phyloP scores from a whole-genome alignment of 2,888 invertebrate genomes.

The Meiosimyza platycephala region DNA sequence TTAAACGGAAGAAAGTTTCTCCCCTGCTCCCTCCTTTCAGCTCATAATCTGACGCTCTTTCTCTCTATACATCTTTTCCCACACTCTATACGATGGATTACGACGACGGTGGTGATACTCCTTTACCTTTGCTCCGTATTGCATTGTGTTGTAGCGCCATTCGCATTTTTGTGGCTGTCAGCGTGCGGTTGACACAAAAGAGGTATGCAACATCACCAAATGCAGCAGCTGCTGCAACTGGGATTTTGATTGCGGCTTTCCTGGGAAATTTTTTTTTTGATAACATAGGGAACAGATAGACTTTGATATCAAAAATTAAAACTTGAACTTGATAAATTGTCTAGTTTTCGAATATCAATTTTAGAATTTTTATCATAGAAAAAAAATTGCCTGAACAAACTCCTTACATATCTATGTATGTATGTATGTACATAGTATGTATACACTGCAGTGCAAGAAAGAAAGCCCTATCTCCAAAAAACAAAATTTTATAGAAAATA shows the following conservation, averaged over 20 bases:
- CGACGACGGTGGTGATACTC: neutral
- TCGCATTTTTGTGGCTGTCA: conserved; percentile 1
- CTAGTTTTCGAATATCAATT: no score
- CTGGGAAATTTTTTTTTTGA: no score
- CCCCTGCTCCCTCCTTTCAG: conserved; percentile 3
- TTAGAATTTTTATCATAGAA: no score
- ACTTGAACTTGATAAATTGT: no score
- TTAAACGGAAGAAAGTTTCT: conserved; percentile 35
- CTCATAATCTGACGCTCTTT: neutral
- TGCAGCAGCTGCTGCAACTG: neutral
- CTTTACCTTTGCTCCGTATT: neutral
- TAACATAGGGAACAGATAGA: no score
- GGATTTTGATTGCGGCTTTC: neutral
- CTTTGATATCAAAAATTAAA: no score
- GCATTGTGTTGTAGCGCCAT: neutral
- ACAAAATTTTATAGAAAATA: no score
- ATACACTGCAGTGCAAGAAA: no score
- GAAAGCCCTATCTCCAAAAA: no score
- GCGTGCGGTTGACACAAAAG: neutral
- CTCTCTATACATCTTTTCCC: conserved; percentile 13
- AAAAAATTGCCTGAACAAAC: no score
- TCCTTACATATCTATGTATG: no score
- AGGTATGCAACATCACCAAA: neutral
- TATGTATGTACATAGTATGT: no score
- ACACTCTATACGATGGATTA: neutral